Percentiles rank a stretch among this genome's conserved stretches.
These are phyloP conservation scores for Ennomos quercinarius DNA, from an alignment of 2,888 invertebrate genomes.

Conservation along the genomic window DNA sequence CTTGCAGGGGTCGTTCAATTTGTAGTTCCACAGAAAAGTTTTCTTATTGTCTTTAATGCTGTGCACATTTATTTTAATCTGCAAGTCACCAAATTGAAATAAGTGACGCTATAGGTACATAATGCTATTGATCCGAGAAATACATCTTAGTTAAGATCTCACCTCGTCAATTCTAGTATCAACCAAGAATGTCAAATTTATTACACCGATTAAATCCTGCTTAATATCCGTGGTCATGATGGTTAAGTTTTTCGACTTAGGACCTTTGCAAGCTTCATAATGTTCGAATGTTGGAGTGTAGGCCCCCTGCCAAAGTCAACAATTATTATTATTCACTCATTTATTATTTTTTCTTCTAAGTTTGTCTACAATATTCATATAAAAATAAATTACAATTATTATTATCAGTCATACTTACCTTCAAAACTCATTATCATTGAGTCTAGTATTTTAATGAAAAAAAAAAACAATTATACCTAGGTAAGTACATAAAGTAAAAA, in stretches of 20 bases:
- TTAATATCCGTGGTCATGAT: slow-evolving; percentile 9
- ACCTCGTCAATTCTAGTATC: slow-evolving; percentile 34
- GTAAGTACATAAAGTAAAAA: too few relatives aligned
- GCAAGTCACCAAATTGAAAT: slow-evolving; percentile 7
- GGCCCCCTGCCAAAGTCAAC: slow-evolving; percentile 27
- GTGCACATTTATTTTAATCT: slow-evolving; percentile 38
- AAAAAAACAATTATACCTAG: too few relatives aligned
- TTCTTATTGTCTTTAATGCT: slow-evolving; percentile 32
- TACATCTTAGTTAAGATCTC: neutral
- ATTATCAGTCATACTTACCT: too few relatives aligned
- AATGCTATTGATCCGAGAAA: too few relatives aligned
- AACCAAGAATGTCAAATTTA: slow-evolving; percentile 28
- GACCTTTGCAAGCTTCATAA: slow-evolving; percentile 29
- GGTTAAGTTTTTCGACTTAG: slow-evolving; percentile 32
- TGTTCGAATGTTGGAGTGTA: slow-evolving; percentile 14
- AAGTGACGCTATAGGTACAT: too few relatives aligned
- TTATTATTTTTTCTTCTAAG: too few relatives aligned
- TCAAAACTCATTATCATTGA: too few relatives aligned
- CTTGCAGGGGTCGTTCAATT: slow-evolving; percentile 39
- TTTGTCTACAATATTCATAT: too few relatives aligned
- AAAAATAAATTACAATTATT: too few relatives aligned
- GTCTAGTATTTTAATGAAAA: too few relatives aligned
- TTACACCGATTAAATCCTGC: neutral
- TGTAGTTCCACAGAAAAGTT: slow-evolving; percentile 37
- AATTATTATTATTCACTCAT: neutral